Base-by-base conservation (phyloP, 2,888 invertebrate genomes). In the Tuta absoluta region DNA sequence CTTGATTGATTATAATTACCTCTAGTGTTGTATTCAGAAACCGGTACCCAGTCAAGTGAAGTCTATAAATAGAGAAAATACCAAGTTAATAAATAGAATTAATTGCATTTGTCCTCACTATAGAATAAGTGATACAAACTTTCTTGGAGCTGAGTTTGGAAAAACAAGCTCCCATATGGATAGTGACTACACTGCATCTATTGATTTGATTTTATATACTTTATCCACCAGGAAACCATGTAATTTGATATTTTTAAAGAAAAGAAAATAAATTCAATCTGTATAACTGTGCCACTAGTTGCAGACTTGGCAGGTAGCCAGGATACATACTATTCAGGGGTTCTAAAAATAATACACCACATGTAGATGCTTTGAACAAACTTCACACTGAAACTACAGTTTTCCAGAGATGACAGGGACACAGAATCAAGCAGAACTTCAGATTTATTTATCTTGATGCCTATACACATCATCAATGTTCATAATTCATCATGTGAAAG, bases 31-130 rank as follows among this genome's bases (percentile, higher is more conserved):
- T 91, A 91, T 79, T 92, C 92, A 49, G 92, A 91, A 58, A 92
- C 92, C 63, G 92, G 92, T 68, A 92, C 89, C 92, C 92, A 92
- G 80, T 92, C 92, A 75, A 92, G 80, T 69, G 92, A 89, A 66
- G 91, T 89, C 92, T 92, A 84, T 78, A 91, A 89, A 71, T 12
- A 59, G 23, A 19, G 17, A 4, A 11, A 17, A 59, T 12, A 19
- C 12, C 8, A 59, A 59, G 10, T 24, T 2, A 53, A 14, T 23
- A 24, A 53, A 53, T 53, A 17, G 0, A 24, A 2, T 17, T 19
- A 53, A 53, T 49, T 49, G 11, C 23, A 49, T 24, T 17, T 19
- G 37, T 11, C 19, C 12, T 33, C 14, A 8, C 59, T 5, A 12
- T 23, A 28, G 12, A 53, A 63, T 65, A 19, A 64, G 28, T n/a